Conservation (phyloP, 2,113 vertebrate genomes). For the Nicator chloris region DNA sequence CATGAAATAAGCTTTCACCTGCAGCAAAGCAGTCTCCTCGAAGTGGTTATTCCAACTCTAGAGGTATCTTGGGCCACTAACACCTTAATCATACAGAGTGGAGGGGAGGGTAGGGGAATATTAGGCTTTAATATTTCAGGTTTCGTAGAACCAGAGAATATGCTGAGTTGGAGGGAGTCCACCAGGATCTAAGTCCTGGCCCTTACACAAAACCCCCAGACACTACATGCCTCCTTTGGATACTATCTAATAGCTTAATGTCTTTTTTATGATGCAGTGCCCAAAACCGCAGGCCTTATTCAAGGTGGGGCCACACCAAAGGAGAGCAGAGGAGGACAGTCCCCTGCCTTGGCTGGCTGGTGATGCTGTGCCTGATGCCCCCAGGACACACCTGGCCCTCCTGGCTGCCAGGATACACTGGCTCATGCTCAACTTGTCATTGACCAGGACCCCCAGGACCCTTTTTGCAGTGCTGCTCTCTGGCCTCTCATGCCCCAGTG, state of each 20-base stretch:
- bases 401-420: neutral
- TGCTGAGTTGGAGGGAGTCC: neutral
- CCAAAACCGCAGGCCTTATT: neutral
- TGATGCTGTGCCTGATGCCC: neutral
- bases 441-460: accelerated
- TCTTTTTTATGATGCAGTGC: too few species aligned
- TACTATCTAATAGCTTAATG: neutral
- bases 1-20: neutral
- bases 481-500: neutral
- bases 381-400: neutral
- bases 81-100: neutral
- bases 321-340: neutral
- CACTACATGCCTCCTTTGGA: neutral
- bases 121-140: neutral
- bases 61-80: neutral
- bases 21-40: neutral
- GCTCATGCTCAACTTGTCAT: neutral
- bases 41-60: neutral
- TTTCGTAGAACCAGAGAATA: neutral
- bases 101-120: neutral
- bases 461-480: accelerated
- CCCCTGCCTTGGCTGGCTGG: neutral
- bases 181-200: neutral
- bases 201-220: neutral
- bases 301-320: neutral